These are phyloP conservation scores for Muscidifurax raptorellus DNA, from an alignment of 1,140 invertebrate genomes.

Conservation along the genomic window DNA sequence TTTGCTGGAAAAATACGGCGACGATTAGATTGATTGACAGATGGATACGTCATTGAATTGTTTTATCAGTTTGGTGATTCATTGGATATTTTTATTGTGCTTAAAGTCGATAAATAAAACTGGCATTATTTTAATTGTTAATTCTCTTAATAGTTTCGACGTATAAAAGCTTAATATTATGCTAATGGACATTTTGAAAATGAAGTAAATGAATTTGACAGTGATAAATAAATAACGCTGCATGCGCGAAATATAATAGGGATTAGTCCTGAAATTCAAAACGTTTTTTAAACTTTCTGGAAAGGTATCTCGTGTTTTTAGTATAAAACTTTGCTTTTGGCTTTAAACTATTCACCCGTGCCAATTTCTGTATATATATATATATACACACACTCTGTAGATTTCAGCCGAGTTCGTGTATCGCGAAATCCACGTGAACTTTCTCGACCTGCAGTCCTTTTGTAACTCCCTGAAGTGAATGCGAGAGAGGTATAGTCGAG, in stretches of 20 bases:
- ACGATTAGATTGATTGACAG: constrained; percentile 6
- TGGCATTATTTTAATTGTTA: too few relatives aligned
- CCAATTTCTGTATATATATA: background rate
- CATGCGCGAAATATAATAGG: too few relatives aligned
- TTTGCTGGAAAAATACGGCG: constrained; percentile 14
- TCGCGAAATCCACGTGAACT: constrained; percentile 6
- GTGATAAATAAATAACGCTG: too few relatives aligned
- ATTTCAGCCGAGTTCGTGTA: background rate
- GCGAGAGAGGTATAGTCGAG: background rate
- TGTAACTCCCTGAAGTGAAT: constrained; percentile 14
- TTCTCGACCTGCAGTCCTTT: constrained; percentile 3
- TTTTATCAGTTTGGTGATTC: background rate
- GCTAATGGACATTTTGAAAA: too few relatives aligned
- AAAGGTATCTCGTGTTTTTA: background rate
- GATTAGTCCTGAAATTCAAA: background rate
- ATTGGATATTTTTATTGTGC: background rate
- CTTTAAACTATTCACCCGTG: background rate
- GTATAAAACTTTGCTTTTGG: constrained; percentile 15
- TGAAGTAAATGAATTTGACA: too few relatives aligned
- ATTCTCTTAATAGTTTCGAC: too few relatives aligned
- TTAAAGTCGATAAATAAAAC: too few relatives aligned
- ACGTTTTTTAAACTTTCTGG: background rate
- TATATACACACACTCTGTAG: background rate
- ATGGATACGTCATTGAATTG: constrained; percentile 1
- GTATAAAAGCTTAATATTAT: too few relatives aligned